A percentile compares a stretch with the other conserved stretches of the same genome.
Conservation (phyloP, 2,888 invertebrate species). For the Uropetala carovei region DNA sequence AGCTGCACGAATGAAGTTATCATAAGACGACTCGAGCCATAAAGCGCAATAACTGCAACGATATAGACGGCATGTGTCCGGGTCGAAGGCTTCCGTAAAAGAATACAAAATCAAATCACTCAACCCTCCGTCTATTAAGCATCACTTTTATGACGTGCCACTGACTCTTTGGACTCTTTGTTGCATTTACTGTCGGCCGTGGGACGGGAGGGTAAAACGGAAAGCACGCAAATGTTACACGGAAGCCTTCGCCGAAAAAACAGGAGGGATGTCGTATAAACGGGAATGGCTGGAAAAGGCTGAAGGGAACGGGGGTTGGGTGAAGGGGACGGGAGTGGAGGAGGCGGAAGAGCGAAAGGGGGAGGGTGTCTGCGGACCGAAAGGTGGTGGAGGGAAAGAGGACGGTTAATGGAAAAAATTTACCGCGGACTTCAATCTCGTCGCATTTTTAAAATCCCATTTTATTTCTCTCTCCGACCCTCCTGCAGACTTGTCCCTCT, state of each 20-base stretch:
- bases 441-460: constrained; percentile 56
- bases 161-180: constrained; percentile 40
- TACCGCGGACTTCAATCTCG: constrained; percentile 52
- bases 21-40: neutral
- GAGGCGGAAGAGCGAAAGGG: neutral
- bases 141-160: constrained; percentile 55
- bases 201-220: neutral
- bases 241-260: constrained; percentile 30
- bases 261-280: constrained; percentile 38
- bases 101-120: constrained; percentile 59
- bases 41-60: neutral
- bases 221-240: constrained; percentile 59
- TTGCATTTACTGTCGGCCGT: constrained; percentile 58
- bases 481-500: neutral
- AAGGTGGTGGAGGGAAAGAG: too few relatives aligned
- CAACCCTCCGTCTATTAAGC: constrained; percentile 43
- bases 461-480: neutral
- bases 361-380: neutral
- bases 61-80: neutral
- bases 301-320: neutral
- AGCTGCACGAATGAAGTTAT: constrained; percentile 8
- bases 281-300: neutral
- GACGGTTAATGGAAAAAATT: neutral
- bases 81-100: constrained; percentile 7
- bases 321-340: neutral